Conservation (phyloP, 2,888 invertebrate species). For the Microdon myrmicae region DNA sequence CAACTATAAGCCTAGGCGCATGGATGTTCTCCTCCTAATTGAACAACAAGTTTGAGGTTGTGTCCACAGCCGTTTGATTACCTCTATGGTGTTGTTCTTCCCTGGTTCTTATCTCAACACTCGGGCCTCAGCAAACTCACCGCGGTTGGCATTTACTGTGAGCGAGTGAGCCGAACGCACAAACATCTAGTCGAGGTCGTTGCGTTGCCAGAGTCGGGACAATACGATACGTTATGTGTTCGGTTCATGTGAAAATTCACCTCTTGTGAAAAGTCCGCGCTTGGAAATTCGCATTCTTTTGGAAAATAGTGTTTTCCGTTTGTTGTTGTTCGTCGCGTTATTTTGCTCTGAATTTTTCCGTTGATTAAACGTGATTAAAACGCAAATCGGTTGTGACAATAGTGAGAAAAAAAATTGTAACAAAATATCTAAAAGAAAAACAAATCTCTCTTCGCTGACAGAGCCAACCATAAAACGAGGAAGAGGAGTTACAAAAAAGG, state of each 20-base stretch:
- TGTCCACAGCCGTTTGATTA: too few relatives aligned
- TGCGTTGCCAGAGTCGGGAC: slow-evolving; percentile 51
- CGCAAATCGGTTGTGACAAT: neutral
- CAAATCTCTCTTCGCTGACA: neutral
- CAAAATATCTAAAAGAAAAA: neutral
- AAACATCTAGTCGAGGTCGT: slow-evolving; percentile 51
- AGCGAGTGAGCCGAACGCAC: slow-evolving; percentile 49
- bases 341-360: neutral
- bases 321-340: neutral
- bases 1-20: too few relatives aligned
- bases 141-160: slow-evolving; percentile 17
- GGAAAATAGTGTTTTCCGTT: slow-evolving; percentile 1
- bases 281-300: too few relatives aligned
- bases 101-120: slow-evolving; percentile 40
- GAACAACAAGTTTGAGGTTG: too few relatives aligned
- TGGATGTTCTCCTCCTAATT: too few relatives aligned
- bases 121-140: slow-evolving; percentile 7
- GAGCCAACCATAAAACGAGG: slow-evolving; percentile 2
- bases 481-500: neutral
- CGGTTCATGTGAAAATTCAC: too few relatives aligned
- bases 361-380: slow-evolving; percentile 7
- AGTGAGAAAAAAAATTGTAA: slow-evolving; percentile 4
- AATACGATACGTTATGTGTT: slow-evolving; percentile 40
- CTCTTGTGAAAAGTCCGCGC: too few relatives aligned
- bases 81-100: slow-evolving; percentile 49